Evolutionary conservation across 2,113 vertebrate species (phyloP), one percentile per base, ranked within the genome.

Genomic region (Symphodus melops): DNA sequence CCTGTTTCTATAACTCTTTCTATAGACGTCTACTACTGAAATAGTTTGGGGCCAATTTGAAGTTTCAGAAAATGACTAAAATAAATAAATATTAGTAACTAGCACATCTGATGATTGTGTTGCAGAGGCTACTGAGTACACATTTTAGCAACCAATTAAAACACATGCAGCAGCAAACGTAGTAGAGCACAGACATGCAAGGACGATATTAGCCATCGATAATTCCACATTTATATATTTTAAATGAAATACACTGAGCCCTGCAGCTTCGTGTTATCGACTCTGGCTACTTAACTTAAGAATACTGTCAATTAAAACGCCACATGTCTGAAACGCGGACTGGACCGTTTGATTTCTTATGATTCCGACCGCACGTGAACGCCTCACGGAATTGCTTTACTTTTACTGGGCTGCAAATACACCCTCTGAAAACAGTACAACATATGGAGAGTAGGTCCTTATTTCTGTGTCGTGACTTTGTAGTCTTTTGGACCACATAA

Each of bases 311-410:
- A 25, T 25, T 25, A 25, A 25, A 2, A 33, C 28, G 28, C 28
- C 28, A 33, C 28, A 5, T 41, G 7, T 21, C 16, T 7, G 16
- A 65, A 36, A 33, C 5, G 23, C 52, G 44, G 3, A 10, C 11
- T 39, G 8, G 14, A 10, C 65, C 65, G 51, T 51, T 63, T 14
- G 14, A 13, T 39, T 6, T 0, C 60, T 1, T 0, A 4, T 5
- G 2, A 83, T 70, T 72, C 9, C 69, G 72, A 85, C 19, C 1
- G 75, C 5, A 21, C 75, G 0, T 55, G 75, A 88, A 89, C 19
- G 85, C 46, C 66, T 4, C 85, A 60, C 44, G 6, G 44, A 64
- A 44, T 71, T 56, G 60, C 67, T 69, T 69, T 73, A 65, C 63
- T 51, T 78, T 78, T 36, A 19, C 41, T 62, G 37, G 21, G 25